Percentiles rank a stretch among this genome's conserved stretches.
Evolutionary conservation across 2,888 invertebrate species (phyloP).

Genomic region (Mythimna lalbum): DNA sequence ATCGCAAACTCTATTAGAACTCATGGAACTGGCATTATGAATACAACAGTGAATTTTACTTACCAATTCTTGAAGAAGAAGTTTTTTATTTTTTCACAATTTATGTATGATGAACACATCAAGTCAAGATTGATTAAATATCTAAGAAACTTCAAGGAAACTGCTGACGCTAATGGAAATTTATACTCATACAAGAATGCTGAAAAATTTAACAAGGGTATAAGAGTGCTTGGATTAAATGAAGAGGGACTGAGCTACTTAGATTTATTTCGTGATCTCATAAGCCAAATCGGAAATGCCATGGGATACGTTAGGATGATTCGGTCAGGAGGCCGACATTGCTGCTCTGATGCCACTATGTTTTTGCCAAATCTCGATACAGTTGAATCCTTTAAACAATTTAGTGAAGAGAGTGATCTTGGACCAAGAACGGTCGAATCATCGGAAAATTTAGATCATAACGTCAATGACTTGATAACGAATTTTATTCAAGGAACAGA

Average conservation of each 20-base stretch:
- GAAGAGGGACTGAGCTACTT: slow-evolving; percentile 96
- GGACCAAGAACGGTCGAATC: slow-evolving; percentile 92
- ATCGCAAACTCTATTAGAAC: slow-evolving; percentile 99
- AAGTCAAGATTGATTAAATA: slow-evolving; percentile 98
- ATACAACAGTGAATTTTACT: slow-evolving; percentile 97
- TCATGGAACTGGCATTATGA: slow-evolving; percentile 99
- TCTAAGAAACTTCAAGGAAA: slow-evolving; percentile 95
- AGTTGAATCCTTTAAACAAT: slow-evolving; percentile 91
- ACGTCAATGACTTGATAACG: slow-evolving; percentile 94
- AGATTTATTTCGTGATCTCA: slow-evolving; percentile 97
- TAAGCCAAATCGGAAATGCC: slow-evolving; percentile 98
- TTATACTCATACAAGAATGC: slow-evolving; percentile 97
- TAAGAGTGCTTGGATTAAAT: slow-evolving; percentile 96
- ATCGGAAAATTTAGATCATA: slow-evolving; percentile 94
- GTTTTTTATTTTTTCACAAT: slow-evolving; percentile 98
- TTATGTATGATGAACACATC: slow-evolving; percentile 99
- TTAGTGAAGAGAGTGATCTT: slow-evolving; percentile 91
- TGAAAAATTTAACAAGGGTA: slow-evolving; percentile 97
- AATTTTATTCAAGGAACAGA: slow-evolving; percentile 97
- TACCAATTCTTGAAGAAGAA: slow-evolving; percentile 98
- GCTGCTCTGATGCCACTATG: slow-evolving; percentile 97
- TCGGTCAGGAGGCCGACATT: slow-evolving; percentile 97
- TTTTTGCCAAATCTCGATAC: slow-evolving; percentile 95
- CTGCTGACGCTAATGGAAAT: slow-evolving; percentile 91
- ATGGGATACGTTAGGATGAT: slow-evolving; percentile 99